Conservation (phyloP, 1,140 invertebrate genomes). For the Drosophila azteca region DNA sequence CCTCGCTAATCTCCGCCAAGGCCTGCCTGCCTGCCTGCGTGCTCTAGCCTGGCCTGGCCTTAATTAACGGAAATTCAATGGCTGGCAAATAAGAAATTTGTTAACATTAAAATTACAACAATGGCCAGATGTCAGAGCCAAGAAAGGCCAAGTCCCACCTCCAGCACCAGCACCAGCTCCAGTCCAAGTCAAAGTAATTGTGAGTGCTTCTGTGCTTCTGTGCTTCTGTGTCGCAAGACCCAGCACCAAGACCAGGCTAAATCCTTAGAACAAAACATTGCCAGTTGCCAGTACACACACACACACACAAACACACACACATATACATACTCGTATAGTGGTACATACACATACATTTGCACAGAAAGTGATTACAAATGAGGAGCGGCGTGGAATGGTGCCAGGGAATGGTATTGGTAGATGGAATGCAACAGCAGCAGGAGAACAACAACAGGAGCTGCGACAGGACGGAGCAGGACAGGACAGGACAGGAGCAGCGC, state of each 20-base stretch:
- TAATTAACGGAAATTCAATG: slow-evolving; percentile 70
- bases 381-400: slow-evolving; percentile 20
- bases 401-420: neutral
- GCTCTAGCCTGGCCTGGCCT: slow-evolving; percentile 16
- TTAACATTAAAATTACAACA: slow-evolving; percentile 58
- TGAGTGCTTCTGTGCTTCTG: slow-evolving; percentile 28
- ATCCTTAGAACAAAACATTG: slow-evolving; percentile 56
- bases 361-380: slow-evolving; percentile 75
- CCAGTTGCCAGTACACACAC: slow-evolving; percentile 21
- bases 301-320: neutral
- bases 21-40: neutral
- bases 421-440: slow-evolving; percentile 13
- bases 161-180: neutral
- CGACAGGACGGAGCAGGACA: slow-evolving; percentile 2
- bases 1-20: slow-evolving; percentile 30
- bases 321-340: neutral
- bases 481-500: slow-evolving; percentile 11
- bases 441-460: slow-evolving; percentile 35
- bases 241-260: slow-evolving; percentile 54
- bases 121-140: slow-evolving; percentile 15
- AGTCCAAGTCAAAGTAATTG: slow-evolving; percentile 34
- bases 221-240: slow-evolving; percentile 18
- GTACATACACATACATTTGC: too few relatives aligned
- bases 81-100: slow-evolving; percentile 52
- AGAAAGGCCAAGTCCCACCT: slow-evolving; percentile 9